Base-by-base conservation (phyloP, 2,113 vertebrate species). In the Pimephales promelas region DNA sequence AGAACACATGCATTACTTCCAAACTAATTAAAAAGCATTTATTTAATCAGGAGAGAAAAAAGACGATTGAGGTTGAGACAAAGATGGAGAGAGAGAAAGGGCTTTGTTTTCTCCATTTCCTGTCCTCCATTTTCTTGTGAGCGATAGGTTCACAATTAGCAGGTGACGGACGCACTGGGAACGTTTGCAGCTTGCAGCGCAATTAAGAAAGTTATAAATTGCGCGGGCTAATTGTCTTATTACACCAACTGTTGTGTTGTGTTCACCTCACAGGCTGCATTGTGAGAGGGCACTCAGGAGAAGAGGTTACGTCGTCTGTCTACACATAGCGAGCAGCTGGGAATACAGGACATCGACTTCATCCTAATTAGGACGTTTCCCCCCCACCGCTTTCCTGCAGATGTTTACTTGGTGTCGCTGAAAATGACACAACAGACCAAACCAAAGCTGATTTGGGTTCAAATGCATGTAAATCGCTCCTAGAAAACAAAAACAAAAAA, bases 201-300 rank as follows among this genome's bases (percentile, higher is more conserved):
- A 81, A 80, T 86, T 82, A 86, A 52, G 72, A 45, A 79, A 79
- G 43, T 79, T 83, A 64, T 45, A 83, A 83, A 86, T 83, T 31
- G 77, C 31, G 3, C 1, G 18, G 70, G 45, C 82, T 84, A 84
- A 81, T 84, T 61, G 43, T 73, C 64, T 79, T 71, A 83, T 86
- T 83, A 73, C 54, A 45, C 24, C 76, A 43, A 56, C 66, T 28
- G 75, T 64, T 68, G n/a, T 62, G 36, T 79, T 57, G 68, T 10
- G 13, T 77, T 84, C 28, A 59, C 70, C 36, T 71, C 49, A 10
- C 31, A 64, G 77, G 52, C 40, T 73, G 18, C 7, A 56, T 45
- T 76, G 16, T 45, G 26, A 70, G 22, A 75, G 59, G 47, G 22
- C 56, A 52, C 26, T 24, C 47, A 31, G 20, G 18, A n/a, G 73